Conservation (phyloP, 2,888 invertebrate species). For the Drosophila trichaetosa region DNA sequence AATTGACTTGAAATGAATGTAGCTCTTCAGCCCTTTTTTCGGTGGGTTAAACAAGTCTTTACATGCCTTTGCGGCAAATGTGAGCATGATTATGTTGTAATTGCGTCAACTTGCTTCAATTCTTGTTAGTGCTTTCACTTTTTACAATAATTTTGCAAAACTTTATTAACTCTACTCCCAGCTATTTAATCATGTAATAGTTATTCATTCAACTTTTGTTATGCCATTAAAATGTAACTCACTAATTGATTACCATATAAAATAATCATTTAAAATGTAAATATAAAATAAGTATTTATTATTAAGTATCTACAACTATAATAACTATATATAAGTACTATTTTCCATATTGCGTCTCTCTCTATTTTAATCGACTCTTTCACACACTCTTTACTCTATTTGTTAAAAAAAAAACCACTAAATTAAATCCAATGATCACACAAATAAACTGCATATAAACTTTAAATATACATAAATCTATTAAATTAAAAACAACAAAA, state of each 20-base stretch:
- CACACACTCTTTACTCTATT: slow-evolving; percentile 36
- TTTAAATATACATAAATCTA: slow-evolving; percentile 20
- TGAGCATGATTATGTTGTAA: neutral
- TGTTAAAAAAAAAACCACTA: slow-evolving; percentile 50
- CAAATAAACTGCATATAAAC: slow-evolving; percentile 50
- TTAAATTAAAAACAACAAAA: slow-evolving; percentile 39
- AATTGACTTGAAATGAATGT: slow-evolving; percentile 8
- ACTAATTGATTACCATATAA: slow-evolving; percentile 1
- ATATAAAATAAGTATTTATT: neutral
- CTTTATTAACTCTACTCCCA: neutral
- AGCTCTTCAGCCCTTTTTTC: neutral
- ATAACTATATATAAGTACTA: slow-evolving; percentile 3
- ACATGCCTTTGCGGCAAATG: neutral
- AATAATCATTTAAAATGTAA: neutral
- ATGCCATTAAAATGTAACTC: neutral
- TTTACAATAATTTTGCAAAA: slow-evolving; percentile 3
- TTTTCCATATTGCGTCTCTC: slow-evolving; percentile 23
- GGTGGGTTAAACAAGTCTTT: neutral
- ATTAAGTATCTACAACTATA: neutral
- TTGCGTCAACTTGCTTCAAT: neutral
- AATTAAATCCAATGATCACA: slow-evolving; percentile 54
- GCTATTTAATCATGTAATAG: neutral
- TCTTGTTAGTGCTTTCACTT: neutral
- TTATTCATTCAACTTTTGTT: neutral
- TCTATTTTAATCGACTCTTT: slow-evolving; percentile 41